Base-by-base conservation (phyloP, 1,140 invertebrate genomes). In the Musca domestica region DNA sequence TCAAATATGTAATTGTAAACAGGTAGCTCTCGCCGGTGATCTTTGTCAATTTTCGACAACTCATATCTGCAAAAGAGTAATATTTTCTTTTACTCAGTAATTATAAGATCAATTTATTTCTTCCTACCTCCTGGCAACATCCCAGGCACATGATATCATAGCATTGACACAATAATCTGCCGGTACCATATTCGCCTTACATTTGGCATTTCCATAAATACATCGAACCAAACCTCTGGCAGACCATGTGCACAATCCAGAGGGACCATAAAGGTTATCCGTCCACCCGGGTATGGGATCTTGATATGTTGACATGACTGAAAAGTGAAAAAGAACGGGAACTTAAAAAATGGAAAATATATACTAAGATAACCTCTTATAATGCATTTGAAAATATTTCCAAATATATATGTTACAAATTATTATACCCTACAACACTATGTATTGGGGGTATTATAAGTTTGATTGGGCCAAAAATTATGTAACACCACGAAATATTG, bases 231-330 rank as follows among this genome's bases (percentile, higher is more conserved):
- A 74, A 56, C 92, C 92, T 74, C 87, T 86, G 15, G 86, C 86
- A 56, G 83, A 78, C 48, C 83, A 83, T 30, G 84, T 83, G 52
- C 83, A 78, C 34, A 87, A 76, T 56, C 86, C 91, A 74, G 88
- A 89, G 58, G 91, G 87, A 54, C 91, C 91, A 82, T 92, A 92
- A 64, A 89, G 84, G 82, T 93, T 94, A 79, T 95, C 92, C 63
- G 91, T 90, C 91, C 92, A 95, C 47, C 91, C 90, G 51, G 81
- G 76, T 46, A 86, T 74, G 63, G 87, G 87, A 77, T 94, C 91
- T 70, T 87, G 85, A 80, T 88, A 90, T 34, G 89, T 88, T 41
- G 90, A 89, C 51, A 90, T 87, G 63, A 94, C 91, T 86, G 76
- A 72, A 73, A 80, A 12, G 3, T 2, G 22, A n/a, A n/a, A n/a